Base-by-base conservation (phyloP, 2,113 vertebrate genomes). In the Urocynchramus pylzowi region DNA sequence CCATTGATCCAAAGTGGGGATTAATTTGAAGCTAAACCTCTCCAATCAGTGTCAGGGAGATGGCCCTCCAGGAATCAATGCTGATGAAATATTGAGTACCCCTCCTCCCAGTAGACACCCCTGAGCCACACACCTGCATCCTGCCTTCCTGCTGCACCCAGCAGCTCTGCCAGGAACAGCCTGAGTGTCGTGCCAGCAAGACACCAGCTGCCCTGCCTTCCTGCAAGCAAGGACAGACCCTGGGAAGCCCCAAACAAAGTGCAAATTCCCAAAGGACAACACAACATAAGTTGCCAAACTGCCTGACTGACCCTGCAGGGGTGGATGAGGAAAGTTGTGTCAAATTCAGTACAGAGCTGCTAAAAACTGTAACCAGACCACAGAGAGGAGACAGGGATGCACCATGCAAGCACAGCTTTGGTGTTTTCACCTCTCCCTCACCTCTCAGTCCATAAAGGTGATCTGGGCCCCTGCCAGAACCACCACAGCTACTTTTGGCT, bases 21-120 rank as follows among this genome's bases (percentile, higher is more conserved):
- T 84, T 91, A 49, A 94, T 80, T 84, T 87, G 74, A 91, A 87
- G 57, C 59, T 77, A 61, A 90, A 69, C 73, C 35, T 93, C 86
- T 85, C 65, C 75, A 63, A 88, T 60, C 80, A 57, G 2, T 65
- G n/a, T 74, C 83, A 74, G 41, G 75, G 57, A 92, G 57, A 83
- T 68, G 67, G 53, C 44, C 30, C 79, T 83, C 21, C 30, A 90
- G 63, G 50, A 86, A 73, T 61, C 22, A 4, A 13, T 56, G 63
- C 63, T 76, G 61, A 41, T 49, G 45, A 91, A 91, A 84, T 65
- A 69, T 13, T 11, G 41, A 30, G 68, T 69, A n/a, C n/a, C 45
- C 59, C 23, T 83, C 52, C 65, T 75, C 57, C 0, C 2, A 75
- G 69, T 42, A 54, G 50, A 82, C 42, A 44, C 78, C 59, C 63